Base-by-base conservation (phyloP, 1,140 invertebrate species). In the Vollenhovia emeryi region DNA sequence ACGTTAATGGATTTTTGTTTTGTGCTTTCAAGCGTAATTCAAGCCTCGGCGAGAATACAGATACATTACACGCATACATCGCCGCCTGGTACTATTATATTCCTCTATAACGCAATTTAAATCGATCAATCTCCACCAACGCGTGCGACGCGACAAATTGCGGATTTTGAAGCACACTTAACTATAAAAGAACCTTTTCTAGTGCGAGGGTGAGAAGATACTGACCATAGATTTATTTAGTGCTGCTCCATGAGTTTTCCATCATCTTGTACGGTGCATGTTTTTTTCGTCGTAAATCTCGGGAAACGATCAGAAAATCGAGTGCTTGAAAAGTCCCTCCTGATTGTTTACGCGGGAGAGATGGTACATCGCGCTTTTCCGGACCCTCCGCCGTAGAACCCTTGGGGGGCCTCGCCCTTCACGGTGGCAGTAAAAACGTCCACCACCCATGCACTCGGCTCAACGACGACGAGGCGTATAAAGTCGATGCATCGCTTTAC, bases 271-370 rank as follows among this genome's bases (percentile, higher is more conserved):
- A 80, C 7, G 76, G 7, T n/a, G 24, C 18, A 24, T 11, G n/a
- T 43, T 55, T 68, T 15, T 71, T 36, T 21, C 15, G 33, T 3
- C 5, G 30, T 50, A 5, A 78, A 75, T 75, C 73, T 50, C 40
- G 30, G 75, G 2, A 0, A 78, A 80, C 48, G 48, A 80, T 69
- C 62, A 69, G 30, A 80, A 21, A 80, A 69, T 80, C 64, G 76
- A 80, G 33, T 79, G 60, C 11, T 48, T 45, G 27, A 33, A 13
- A n/a, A 33, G n/a, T 84, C 55, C 18, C 80, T 48, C 15, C 64
- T 48, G 87, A 1, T 76, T 74, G 66, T 89, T 89, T 82, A 76
- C 18, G 52, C 50, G n/a, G n/a, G n/a, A n/a, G n/a, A n/a, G n/a
- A 5, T 55, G 43, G 30, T 55, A 76, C 84, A n/a, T 33, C n/a